phyloP scores from a whole-genome alignment of 1,140 invertebrate genomes.

The Hyles euphorbiae region DNA sequence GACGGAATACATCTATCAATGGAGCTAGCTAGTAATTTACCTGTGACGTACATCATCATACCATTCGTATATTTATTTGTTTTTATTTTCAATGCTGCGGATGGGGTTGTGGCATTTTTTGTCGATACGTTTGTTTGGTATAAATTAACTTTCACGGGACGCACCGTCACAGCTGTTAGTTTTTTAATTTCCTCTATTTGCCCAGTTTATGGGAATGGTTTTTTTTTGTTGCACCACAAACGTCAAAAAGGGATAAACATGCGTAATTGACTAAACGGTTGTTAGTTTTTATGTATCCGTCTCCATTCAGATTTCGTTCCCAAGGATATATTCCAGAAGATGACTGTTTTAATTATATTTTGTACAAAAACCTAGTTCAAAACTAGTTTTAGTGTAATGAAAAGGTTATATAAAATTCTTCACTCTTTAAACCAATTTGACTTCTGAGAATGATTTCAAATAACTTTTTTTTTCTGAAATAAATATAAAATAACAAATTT shows the following conservation, averaged over 20 bases:
- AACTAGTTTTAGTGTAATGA: too few species aligned
- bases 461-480: too few species aligned
- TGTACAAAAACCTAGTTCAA: too few species aligned
- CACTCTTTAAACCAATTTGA: too few species aligned
- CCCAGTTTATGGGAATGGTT: not conserved
- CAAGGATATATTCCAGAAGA: too few species aligned
- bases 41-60: constrained; percentile 27
- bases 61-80: constrained; percentile 34
- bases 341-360: too few species aligned
- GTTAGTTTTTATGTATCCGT: not conserved
- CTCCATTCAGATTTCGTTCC: too few species aligned
- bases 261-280: not conserved
- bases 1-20: constrained; percentile 15
- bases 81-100: constrained; percentile 43
- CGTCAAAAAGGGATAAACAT: not conserved
- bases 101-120: constrained; percentile 38
- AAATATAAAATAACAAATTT: too few species aligned
- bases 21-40: constrained; percentile 22
- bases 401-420: too few species aligned
- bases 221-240: constrained; percentile 1
- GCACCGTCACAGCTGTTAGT: constrained; percentile 40
- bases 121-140: constrained; percentile 42
- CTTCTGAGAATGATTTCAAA: too few species aligned
- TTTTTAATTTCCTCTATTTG: constrained; percentile 43
- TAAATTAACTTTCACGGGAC: constrained; percentile 38